These are phyloP conservation scores for Heliconius himera DNA, from an alignment of 1,140 invertebrate genomes.

Conservation along the genomic window DNA sequence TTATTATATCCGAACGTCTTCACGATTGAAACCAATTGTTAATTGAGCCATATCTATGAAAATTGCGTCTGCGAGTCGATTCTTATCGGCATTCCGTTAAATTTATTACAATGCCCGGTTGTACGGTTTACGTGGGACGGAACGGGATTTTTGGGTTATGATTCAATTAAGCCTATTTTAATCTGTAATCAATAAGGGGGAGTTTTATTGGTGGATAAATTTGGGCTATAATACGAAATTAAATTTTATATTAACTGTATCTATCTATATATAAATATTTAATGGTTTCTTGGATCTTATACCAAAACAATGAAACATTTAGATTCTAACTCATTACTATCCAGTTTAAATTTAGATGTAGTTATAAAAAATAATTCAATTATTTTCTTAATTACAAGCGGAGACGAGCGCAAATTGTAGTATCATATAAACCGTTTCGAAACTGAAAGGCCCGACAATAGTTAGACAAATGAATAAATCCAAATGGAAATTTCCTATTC, in stretches of 20 bases:
- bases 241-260: background rate
- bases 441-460: slow-evolving; percentile 74
- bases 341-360: too few species aligned
- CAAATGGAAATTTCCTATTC: slow-evolving; percentile 80
- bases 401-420: background rate
- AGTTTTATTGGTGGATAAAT: background rate
- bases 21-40: slow-evolving; percentile 80
- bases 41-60: slow-evolving; percentile 81
- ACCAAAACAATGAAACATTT: background rate
- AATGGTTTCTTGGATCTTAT: background rate
- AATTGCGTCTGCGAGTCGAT: slow-evolving; percentile 73
- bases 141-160: slow-evolving; percentile 37
- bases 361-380: background rate
- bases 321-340: too few species aligned
- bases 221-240: background rate
- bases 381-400: slow-evolving; percentile 4
- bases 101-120: slow-evolving; percentile 66
- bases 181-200: slow-evolving; percentile 28
- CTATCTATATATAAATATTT: background rate
- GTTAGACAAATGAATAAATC: slow-evolving; percentile 82
- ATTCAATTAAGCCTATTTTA: slow-evolving; percentile 35
- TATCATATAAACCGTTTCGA: slow-evolving; percentile 40
- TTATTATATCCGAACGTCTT: slow-evolving; percentile 78
- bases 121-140: slow-evolving; percentile 53
- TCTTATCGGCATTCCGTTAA: slow-evolving; percentile 76